Evolutionary conservation across 1,140 invertebrate genomes (phyloP).

Genomic region (Choristoneura fumiferana): DNA sequence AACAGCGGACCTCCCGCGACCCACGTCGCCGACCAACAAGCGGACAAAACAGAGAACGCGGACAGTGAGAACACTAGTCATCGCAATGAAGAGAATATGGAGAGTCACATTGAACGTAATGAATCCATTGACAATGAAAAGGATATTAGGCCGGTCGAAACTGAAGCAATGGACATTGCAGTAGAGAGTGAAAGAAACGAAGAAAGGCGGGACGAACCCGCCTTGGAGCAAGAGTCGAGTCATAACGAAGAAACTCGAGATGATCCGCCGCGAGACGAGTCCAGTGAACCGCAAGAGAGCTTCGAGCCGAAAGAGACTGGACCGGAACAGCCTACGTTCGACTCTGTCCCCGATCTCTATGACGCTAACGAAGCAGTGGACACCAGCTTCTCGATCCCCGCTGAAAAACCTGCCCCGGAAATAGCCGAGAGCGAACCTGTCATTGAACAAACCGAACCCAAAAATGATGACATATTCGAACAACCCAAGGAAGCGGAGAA

Average conservation of each 20-base stretch:
- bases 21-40: too few relatives aligned
- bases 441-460: slow-evolving; percentile 17
- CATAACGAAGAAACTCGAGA: background rate
- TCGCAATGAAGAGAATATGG: too few relatives aligned
- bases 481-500: slow-evolving; percentile 10
- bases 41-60: too few relatives aligned
- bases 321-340: background rate
- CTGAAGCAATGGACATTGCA: slow-evolving; percentile 16
- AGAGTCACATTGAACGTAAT: too few relatives aligned
- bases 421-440: slow-evolving; percentile 22
- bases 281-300: background rate
- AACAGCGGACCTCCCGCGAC: too few relatives aligned
- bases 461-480: slow-evolving; percentile 42
- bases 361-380: slow-evolving; percentile 51
- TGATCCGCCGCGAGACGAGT: background rate
- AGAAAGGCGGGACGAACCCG: background rate
- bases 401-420: slow-evolving; percentile 20
- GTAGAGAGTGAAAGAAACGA: slow-evolving; percentile 9
- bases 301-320: background rate
- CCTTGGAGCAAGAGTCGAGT: background rate
- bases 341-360: slow-evolving; percentile 37
- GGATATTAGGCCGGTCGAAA: slow-evolving; percentile 2
- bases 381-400: slow-evolving; percentile 40
- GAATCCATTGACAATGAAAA: background rate
- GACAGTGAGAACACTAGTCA: too few relatives aligned